A percentile compares a stretch with the other conserved stretches of the same genome.
These are phyloP conservation scores for Ophion slaviceki DNA, from an alignment of 2,888 invertebrate genomes.

Conservation along the genomic window DNA sequence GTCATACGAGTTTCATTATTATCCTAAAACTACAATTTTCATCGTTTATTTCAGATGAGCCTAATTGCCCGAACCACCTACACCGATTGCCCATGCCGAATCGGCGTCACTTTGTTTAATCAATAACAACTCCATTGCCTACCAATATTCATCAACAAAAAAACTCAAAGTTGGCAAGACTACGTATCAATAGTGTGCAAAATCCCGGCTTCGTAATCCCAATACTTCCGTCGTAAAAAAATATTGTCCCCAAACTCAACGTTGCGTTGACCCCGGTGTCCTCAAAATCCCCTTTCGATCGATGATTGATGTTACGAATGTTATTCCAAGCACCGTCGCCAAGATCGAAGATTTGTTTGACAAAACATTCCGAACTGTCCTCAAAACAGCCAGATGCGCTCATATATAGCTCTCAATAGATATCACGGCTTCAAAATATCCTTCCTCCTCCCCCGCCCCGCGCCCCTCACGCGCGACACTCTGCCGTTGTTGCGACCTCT, in stretches of 20 bases:
- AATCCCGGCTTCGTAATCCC: not conserved
- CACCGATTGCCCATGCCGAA: no score
- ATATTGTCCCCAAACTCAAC: not conserved
- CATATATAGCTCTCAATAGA: no score
- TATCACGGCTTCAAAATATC: not conserved
- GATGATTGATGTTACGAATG: not conserved
- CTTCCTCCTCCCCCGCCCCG: not conserved
- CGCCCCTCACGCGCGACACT: not conserved
- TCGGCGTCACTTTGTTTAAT: no score
- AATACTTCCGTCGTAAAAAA: not conserved
- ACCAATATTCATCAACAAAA: no score
- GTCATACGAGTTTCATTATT: no score
- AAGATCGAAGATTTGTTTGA: not conserved
- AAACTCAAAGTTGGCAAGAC: no score
- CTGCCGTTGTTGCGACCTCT: slow-evolving; percentile 19
- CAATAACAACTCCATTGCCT: no score
- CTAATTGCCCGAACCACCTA: no score
- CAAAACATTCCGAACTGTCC: not conserved
- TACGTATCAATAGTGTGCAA: not conserved
- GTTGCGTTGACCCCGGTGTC: not conserved
- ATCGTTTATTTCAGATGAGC: no score
- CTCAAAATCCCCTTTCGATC: not conserved
- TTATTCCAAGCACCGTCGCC: not conserved
- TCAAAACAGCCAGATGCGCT: not conserved
- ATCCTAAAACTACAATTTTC: no score